Conservation (phyloP, 2,888 invertebrate genomes). For the Melieria picta region DNA sequence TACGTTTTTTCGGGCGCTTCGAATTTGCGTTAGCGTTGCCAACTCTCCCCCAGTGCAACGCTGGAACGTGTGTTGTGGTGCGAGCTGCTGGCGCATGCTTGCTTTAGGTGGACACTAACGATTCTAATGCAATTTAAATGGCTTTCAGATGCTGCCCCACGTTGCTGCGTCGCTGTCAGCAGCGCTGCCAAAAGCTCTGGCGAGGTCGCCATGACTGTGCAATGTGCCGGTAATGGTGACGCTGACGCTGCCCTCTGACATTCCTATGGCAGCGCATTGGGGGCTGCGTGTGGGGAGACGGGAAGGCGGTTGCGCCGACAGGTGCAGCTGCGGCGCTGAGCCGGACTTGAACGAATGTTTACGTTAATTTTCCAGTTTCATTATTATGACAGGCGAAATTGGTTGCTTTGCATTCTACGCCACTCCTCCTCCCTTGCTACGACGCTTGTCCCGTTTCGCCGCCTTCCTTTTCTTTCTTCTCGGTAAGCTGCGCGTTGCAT, state of each 20-base stretch:
- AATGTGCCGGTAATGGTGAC: background rate
- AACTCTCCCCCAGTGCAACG: no score
- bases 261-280: no score
- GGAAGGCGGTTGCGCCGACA: no score
- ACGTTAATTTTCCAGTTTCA: slow-evolving; percentile 18
- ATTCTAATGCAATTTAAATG: slow-evolving; percentile 19
- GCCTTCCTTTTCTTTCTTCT: no score
- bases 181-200: background rate
- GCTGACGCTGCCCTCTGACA: no score
- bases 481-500: no score
- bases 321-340: no score
- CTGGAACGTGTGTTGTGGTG: background rate
- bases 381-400: slow-evolving; percentile 22
- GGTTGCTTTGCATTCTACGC: background rate
- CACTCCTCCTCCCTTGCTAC: no score
- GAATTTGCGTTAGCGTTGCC: background rate
- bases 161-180: background rate
- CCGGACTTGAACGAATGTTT: no score
- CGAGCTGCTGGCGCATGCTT: slow-evolving; percentile 1
- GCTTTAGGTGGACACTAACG: slow-evolving; percentile 16
- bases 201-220: background rate
- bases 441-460: no score
- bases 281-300: no score
- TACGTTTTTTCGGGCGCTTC: slow-evolving; percentile 17
- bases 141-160: background rate